phyloP scores from a whole-genome alignment of 2,113 vertebrate species.

The Tichodroma muraria region DNA sequence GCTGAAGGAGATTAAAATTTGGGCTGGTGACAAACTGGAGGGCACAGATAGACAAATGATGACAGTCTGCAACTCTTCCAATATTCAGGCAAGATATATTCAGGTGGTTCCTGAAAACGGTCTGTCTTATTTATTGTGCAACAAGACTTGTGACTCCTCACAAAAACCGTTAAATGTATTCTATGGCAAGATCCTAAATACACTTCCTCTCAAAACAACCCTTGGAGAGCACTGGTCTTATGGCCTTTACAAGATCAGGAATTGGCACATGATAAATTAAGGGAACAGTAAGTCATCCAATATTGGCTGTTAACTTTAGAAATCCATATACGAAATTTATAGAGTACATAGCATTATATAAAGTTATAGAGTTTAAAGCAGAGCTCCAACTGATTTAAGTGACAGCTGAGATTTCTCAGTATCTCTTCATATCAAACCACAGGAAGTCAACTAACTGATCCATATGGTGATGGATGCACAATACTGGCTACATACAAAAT shows the following conservation, averaged over 20 bases:
- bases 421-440: background rate
- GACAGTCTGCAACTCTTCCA: background rate
- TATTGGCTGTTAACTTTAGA: background rate
- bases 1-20: background rate
- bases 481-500: background rate
- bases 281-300: background rate
- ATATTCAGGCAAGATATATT: background rate
- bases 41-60: background rate
- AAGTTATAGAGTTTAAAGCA: background rate
- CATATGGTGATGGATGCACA: background rate
- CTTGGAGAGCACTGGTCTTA: background rate
- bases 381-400: background rate
- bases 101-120: background rate
- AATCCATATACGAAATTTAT: background rate
- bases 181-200: background rate
- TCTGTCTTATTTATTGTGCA: background rate
- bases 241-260: background rate
- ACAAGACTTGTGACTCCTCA: background rate
- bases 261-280: background rate
- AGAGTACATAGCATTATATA: accelerated
- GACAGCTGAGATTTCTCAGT: background rate
- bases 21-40: background rate
- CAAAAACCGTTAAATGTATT: background rate
- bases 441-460: background rate
- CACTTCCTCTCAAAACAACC: background rate